Evolutionary conservation across 1,140 invertebrate species (phyloP), one percentile per base, ranked within the genome.

Genomic region (Trachymyrmex cornetzi): DNA sequence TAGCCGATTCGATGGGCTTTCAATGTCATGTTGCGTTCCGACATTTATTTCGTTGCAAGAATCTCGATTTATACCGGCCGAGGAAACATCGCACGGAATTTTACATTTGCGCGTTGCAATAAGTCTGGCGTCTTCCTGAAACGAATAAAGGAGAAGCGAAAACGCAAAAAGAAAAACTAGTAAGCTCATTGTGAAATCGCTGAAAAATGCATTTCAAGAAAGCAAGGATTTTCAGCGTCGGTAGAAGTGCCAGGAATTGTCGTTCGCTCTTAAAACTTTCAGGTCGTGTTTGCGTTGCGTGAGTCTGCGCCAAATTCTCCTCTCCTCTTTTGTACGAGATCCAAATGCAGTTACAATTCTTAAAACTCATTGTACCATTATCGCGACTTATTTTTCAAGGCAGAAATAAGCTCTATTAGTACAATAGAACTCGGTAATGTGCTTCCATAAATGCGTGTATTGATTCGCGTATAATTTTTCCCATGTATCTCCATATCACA

Each of bases 211-310:
- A 84, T 84, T 72, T 48, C 69, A 75, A 74, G 80, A 75, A 84
- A 84, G 80, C 80, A 75, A 84, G 55, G 80, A 84, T 84, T 84
- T 84, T 84, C 80, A 84, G 80, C 69, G 69, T 84, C 80, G 55
- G 80, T 75, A 75, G 69, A 61, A 75, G 80, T 61, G 80, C 80
- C 55, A 75, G 44, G 80, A 75, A 84, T 84, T 84, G 80, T 84
- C 80, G 38, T 84, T 84, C 69, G 69, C 57, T 84, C 80, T 75
- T 75, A 75, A 75, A 84, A 84, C 80, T 84, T 84, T 75, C 44
- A 84, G 80, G 69, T 84, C 80, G 80, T 84, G 69, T 84, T 84
- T 84, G 80, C 80, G 59, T 84, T 84, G 69, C 80, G 80, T 61
- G 80, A 84, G 55, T 50, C 55, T 61, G 19, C 48, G 50, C 50